phyloP scores from a whole-genome alignment of 2,888 invertebrate genomes.

The Phortica okadai region DNA sequence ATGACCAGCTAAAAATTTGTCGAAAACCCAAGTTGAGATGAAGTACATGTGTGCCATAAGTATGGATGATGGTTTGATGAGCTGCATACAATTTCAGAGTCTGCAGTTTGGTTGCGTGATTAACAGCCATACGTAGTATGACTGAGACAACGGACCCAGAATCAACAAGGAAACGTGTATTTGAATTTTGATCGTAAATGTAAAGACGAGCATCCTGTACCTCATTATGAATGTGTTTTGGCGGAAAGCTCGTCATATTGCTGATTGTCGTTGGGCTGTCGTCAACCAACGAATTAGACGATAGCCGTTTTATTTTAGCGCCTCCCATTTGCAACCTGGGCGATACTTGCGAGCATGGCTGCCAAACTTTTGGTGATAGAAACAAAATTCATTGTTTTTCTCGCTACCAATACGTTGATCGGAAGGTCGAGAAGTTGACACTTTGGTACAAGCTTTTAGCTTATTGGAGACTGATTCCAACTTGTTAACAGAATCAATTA shows the following conservation, averaged over 20 bases:
- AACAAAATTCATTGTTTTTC: too few species aligned
- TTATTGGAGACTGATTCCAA: neutral
- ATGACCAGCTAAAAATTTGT: too few species aligned
- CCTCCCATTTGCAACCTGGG: neutral
- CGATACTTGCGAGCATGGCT: neutral
- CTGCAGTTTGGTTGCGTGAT: neutral
- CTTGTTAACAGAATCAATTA: constrained; percentile 4
- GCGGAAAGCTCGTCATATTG: neutral
- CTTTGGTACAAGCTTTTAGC: neutral
- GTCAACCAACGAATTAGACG: neutral
- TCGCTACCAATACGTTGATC: neutral
- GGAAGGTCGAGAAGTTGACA: neutral
- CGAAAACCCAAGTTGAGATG: neutral
- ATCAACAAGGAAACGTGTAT: constrained; percentile 5
- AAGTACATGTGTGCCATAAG: neutral
- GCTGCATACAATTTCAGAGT: constrained; percentile 4
- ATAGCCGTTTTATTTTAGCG: neutral
- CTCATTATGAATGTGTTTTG: neutral
- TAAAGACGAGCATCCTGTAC: neutral
- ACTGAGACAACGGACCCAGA: constrained; percentile 2
- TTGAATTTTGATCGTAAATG: neutral
- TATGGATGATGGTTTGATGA: constrained; percentile 14
- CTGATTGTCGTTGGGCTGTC: neutral
- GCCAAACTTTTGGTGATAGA: constrained; percentile 7
- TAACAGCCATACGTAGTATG: neutral